Evolutionary conservation across 2,797 vertebrate genomes (phyloP).

Genomic region (Darevskia nairensis): DNA sequence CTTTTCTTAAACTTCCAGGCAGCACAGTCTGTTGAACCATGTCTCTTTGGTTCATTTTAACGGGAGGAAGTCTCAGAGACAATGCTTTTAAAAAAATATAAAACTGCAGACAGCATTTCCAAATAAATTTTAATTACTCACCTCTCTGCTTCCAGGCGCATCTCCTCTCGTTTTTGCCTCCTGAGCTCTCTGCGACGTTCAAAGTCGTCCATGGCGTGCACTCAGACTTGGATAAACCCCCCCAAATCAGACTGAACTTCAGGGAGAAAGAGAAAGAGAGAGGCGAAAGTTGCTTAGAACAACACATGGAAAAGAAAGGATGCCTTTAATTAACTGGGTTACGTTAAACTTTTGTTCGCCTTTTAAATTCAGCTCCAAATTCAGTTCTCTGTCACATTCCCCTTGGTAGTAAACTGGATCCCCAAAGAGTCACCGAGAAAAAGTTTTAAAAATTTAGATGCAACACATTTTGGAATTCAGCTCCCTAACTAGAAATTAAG

Average conservation of each 20-base stretch:
- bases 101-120: not conserved
- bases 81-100: conserved; percentile 14
- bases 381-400: not conserved
- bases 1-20: rapidly evolving
- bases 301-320: conserved; percentile 15
- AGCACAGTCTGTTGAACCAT: not conserved
- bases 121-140: conserved; percentile 62
- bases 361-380: conserved; percentile 16
- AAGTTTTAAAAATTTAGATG: conserved; percentile 63
- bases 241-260: conserved; percentile 60
- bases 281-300: conserved; percentile 29
- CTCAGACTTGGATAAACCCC: conserved; percentile 71
- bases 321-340: not conserved
- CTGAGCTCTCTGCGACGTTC: conserved; percentile 96
- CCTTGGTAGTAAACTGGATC: conserved; percentile 33
- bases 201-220: conserved; percentile 94
- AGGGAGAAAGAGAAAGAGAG: conserved; percentile 41
- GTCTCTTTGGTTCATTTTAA: not conserved
- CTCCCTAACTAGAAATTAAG: conserved; percentile 62
- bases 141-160: conserved; percentile 96
- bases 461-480: conserved; percentile 39
- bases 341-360: conserved; percentile 38
- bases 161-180: conserved; percentile 98
- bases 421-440: conserved; percentile 60
- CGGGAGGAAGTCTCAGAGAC: conserved; percentile 38